Evolutionary conservation across 2,113 vertebrate species (phyloP), one percentile per base, ranked within the genome.

Genomic region (Hepsetus odoe): DNA sequence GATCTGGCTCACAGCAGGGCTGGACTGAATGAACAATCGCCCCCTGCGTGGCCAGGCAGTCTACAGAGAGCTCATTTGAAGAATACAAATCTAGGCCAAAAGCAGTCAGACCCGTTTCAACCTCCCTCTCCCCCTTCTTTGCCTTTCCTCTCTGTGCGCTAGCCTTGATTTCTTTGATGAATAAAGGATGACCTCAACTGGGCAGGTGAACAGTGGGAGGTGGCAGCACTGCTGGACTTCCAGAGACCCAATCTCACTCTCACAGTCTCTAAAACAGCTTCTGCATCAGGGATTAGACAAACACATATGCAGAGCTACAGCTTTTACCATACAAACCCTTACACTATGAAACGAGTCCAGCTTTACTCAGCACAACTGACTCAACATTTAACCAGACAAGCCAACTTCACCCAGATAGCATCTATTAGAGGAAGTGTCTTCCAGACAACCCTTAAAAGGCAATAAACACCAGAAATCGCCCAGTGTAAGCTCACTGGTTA

Each of bases 111-210:
- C 32, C 46, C 62, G 58, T 72, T 51, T 72, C 64, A 77, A 59
- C 74, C 69, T 62, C 13, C 76, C 44, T 6, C 71, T 46, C 32
- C 42, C 12, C 28, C 22, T 70, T 1, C 13, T 14, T 26, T 18
- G 24, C 28, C 28, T 66, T 59, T 76, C 40, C 40, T 44, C 32
- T 68, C 68, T 59, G 14, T 73, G 38, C 61, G 77, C 77, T 72
- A 16, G 35, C 65, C 53, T 76, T 61, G 66, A 44, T 80, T 76
- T 80, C 53, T 80, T 83, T 74, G 82, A 83, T 80, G 74, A 80
- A 83, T 83, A 83, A 83, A 83, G 74, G 62, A 80, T 83, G 74
- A 80, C 75, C 74, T 80, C 76, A 56, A 62, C 62, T 64, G 69
- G 59, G 64, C 74, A 77, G 74, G 78, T 83, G 69, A 83, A 68